Conservation (phyloP, 1,140 invertebrate genomes). For the Doryteuthis pealeii region DNA sequence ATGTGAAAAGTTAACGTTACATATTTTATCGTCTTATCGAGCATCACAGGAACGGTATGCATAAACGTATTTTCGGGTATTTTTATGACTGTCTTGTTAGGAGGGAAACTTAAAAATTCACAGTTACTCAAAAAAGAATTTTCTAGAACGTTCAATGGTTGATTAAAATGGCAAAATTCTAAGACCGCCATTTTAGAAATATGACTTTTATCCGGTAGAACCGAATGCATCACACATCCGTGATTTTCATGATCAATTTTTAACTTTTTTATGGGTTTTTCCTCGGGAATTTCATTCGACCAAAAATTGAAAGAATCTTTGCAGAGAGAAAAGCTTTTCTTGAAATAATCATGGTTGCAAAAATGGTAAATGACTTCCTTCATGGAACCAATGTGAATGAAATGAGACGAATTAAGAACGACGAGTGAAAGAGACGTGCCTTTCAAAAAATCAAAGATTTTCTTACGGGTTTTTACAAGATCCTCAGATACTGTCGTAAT, state of each 20-base stretch:
- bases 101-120: constrained; percentile 17
- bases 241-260: constrained; percentile 20
- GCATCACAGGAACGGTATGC: constrained; percentile 56
- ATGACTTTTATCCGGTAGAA: constrained; percentile 28
- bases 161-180: constrained; percentile 59
- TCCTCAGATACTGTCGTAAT: constrained; percentile 37
- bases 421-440: constrained; percentile 51
- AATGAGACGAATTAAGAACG: constrained; percentile 59
- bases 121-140: constrained; percentile 60
- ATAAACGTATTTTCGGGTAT: constrained; percentile 56
- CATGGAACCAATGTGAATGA: constrained; percentile 63
- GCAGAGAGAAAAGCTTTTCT: constrained; percentile 42
- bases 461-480: constrained; percentile 39
- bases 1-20: constrained; percentile 59
- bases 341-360: constrained; percentile 45
- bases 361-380: constrained; percentile 60
- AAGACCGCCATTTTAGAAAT: constrained; percentile 44
- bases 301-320: constrained; percentile 47
- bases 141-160: constrained; percentile 44
- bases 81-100: constrained; percentile 15
- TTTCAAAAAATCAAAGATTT: constrained; percentile 52
- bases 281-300: constrained; percentile 23
- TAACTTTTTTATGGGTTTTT: constrained; percentile 15
- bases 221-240: constrained; percentile 54
- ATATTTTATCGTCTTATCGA: constrained; percentile 37